Base-by-base conservation (phyloP, 2,888 invertebrate species). In the Cryptophagus acutangulus region DNA sequence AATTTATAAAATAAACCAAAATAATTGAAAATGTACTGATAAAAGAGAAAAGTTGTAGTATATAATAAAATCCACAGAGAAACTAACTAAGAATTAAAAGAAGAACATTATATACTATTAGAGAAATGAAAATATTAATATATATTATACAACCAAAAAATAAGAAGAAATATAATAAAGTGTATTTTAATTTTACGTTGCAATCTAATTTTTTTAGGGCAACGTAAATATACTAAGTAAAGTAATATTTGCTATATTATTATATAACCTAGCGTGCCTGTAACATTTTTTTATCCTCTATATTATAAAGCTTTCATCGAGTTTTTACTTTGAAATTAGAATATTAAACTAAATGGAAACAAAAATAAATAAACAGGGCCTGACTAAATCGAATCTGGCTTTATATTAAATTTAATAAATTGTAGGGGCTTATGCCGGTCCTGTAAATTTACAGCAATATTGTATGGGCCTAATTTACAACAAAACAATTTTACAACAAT, bases 191-290 rank as follows among this genome's bases (percentile, higher is more conserved):
- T 49, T 53, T 50, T 54, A 44, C 53, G 54, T 52, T 52, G 46
- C 45, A 38, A 39, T 36, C 49, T 43, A 41, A 41, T 45, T 49
- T 45, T 47, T 42, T 44, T 26, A 16, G 31, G 3, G 49, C 51
- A 52, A 57, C 55, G 58, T 54, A 49, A 54, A 45, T 38, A 41
- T 45, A 40, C 45, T 49, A 38, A 52, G 55, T 56, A 57, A 56
- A 58, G 57, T 58, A 58, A 59, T 58, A 59, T 59, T 58, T 59
- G 58, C 58, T 59, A 56, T 47, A 50, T 41, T 41, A 49, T 38
- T 43, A 37, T 47, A 46, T 50, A 55, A 59, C 59, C 59, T 59
- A 59, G 59, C 53, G 59, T 59, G 59, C 59, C 59, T 59, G 52
- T 49, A 53, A 42, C 48, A 45, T 49, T 44, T 54, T 52, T 54